These are phyloP conservation scores for Tetramorium alpestre DNA, from an alignment of 1,140 invertebrate genomes.

Conservation along the genomic window DNA sequence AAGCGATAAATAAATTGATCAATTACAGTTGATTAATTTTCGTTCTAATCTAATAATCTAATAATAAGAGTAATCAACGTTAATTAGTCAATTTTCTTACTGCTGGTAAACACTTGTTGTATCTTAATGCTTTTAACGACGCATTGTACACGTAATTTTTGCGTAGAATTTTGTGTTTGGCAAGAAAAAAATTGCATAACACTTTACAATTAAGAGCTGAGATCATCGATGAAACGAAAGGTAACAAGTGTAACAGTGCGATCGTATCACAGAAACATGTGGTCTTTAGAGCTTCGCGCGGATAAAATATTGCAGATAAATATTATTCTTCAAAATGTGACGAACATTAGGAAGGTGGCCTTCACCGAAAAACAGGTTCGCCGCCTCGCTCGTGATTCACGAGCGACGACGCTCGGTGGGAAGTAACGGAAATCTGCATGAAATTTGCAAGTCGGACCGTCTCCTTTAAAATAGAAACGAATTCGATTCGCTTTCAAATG, in stretches of 20 bases:
- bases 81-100: too few relatives aligned
- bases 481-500: neutral
- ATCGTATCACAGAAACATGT: neutral
- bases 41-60: too few relatives aligned
- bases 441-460: slow-evolving; percentile 31
- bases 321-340: slow-evolving; percentile 15
- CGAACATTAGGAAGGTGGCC: slow-evolving; percentile 1
- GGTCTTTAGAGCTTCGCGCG: neutral
- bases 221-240: neutral
- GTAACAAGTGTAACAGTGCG: neutral
- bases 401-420: neutral
- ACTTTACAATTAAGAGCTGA: neutral
- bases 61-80: too few relatives aligned
- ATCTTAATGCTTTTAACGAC: neutral
- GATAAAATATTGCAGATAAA: slow-evolving; percentile 39
- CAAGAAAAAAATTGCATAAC: neutral
- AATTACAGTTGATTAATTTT: too few relatives aligned
- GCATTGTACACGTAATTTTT: neutral
- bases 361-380: slow-evolving; percentile 53
- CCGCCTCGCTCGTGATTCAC: slow-evolving; percentile 20
- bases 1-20: too few relatives aligned
- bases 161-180: neutral
- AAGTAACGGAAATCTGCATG: slow-evolving; percentile 38
- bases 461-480: slow-evolving; percentile 10
- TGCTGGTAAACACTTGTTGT: too few relatives aligned